phyloP scores from a whole-genome alignment of 2,113 vertebrate species.

The Fulica atra region DNA sequence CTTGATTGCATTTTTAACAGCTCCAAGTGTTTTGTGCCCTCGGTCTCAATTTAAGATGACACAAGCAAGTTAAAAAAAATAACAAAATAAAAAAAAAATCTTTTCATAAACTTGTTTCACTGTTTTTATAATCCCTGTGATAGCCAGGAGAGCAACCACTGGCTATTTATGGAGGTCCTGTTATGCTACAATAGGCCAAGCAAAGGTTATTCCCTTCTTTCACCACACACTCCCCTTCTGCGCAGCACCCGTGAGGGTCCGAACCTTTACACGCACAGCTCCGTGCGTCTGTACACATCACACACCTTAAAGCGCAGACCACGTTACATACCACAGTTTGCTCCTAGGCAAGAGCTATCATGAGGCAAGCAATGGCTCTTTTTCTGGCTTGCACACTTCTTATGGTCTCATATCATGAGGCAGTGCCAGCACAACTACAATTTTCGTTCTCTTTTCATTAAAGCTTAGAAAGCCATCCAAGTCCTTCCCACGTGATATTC shows the following conservation, averaged over 20 bases:
- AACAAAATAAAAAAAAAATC: background rate
- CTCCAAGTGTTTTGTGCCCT: background rate
- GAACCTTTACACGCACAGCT: too few relatives aligned
- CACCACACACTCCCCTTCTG: background rate
- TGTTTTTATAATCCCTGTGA: background rate
- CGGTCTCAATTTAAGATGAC: background rate
- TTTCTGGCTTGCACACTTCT: background rate
- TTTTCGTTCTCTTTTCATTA: background rate
- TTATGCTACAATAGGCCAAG: background rate
- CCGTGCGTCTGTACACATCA: rapidly evolving
- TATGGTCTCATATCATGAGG: background rate
- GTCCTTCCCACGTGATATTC: background rate
- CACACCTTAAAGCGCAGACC: background rate
- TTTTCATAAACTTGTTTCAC: background rate
- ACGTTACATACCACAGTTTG: rapidly evolving
- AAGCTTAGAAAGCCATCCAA: background rate
- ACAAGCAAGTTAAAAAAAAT: background rate
- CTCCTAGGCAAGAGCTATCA: background rate
- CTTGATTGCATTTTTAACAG: background rate
- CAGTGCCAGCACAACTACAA: background rate
- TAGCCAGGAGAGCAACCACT: background rate
- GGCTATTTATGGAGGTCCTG: rapidly evolving
- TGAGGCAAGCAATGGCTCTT: background rate
- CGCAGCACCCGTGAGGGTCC: background rate
- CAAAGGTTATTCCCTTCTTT: background rate